Evolutionary conservation across 2,113 vertebrate species (phyloP).

Genomic region (Ploceus nigricollis): DNA sequence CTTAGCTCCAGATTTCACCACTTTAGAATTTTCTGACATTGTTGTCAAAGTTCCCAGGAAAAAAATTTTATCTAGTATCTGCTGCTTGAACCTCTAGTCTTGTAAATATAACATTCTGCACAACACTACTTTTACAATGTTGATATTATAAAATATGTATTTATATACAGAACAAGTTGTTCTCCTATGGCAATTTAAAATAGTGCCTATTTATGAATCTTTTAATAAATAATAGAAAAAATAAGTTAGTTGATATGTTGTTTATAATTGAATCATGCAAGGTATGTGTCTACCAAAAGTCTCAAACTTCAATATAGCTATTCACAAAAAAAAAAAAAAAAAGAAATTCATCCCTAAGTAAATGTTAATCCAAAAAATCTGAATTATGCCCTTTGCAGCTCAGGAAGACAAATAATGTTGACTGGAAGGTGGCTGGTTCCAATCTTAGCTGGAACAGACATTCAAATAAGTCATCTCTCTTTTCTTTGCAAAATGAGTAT

Average conservation of each 20-base stretch:
- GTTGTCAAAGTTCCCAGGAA: background rate
- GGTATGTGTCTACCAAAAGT: background rate
- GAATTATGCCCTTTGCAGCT: background rate
- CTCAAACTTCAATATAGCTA: background rate
- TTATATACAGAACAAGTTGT: background rate
- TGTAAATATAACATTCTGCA: background rate
- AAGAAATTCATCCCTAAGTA: background rate
- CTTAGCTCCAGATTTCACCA: background rate
- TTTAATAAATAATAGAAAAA: background rate
- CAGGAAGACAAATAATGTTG: background rate
- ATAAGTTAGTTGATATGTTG: fast-evolving
- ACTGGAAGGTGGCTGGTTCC: background rate
- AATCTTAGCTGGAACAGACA: background rate
- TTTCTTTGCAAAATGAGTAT: background rate
- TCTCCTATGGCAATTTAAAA: background rate
- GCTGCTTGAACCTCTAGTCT: background rate
- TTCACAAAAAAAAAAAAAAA: background rate
- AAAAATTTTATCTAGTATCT: background rate
- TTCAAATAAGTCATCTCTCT: background rate
- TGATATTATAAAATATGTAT: background rate
- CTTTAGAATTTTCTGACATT: background rate
- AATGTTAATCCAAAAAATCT: background rate
- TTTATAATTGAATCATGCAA: background rate
- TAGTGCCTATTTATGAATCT: fast-evolving
- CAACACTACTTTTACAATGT: background rate